Evolutionary conservation across 2,797 vertebrate species (phyloP), one percentile per base, ranked within the genome.

Genomic region (Antrozous pallidus): DNA sequence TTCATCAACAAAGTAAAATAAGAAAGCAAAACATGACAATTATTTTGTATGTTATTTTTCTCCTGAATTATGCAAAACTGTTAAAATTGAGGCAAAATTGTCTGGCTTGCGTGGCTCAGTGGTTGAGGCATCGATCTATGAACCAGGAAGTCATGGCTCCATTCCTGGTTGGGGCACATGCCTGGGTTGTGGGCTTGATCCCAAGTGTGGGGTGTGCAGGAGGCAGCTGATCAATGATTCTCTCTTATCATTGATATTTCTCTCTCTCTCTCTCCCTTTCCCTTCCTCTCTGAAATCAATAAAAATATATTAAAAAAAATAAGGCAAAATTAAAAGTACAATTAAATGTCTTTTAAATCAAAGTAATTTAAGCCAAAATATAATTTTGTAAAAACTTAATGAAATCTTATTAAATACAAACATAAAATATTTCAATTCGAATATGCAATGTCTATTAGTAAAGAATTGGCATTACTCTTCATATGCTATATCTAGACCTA

Each of bases 1-100:
- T 96, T 86, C n/a, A 86, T 47, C 49, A 88, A 80, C 83, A 73
- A 90, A 80, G 42, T 82, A 84, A 91, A 94, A 83, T 70, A 91
- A 88, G 45, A 85, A 95, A 82, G 63, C 24, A 91, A 94, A 85
- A 63, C 14, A 36, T 49, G 18, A 95, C 47, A 69, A 89, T 94
- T 45, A 85, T 91, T 70, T 67, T 78, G 51, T 70, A 45, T 90
- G 56, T 38, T 70, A 71, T 61, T 94, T 95, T 77, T 65, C 73
- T 88, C 70, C 54, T 67, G 67, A 88, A 67, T 77, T 61, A 85
- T 78, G 90, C 26, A 82, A 92, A 91, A 82, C 10, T 71, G 33
- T 87, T 90, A 67, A 33, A 65, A 81, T 78, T 75, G 75, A 82
- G 26, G 10, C 38, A 91, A 77, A 89, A 16, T 67, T 81, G 58